phyloP scores from a whole-genome alignment of 2,113 vertebrate species.

The Upupa epops region DNA sequence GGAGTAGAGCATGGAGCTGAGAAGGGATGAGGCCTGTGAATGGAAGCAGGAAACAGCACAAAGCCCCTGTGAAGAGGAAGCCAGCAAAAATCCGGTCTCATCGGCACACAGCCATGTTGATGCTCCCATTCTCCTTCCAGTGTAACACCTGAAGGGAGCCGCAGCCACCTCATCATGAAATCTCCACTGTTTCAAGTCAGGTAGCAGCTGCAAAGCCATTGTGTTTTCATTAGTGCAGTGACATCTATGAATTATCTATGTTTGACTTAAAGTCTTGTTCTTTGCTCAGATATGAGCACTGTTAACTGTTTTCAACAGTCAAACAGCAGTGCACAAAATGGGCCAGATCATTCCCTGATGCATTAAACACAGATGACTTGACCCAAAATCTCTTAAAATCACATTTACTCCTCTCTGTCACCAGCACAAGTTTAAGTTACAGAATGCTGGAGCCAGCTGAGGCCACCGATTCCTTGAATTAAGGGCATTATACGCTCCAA shows the following conservation, averaged over 20 bases:
- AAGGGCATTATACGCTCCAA: background rate
- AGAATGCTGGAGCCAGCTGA: background rate
- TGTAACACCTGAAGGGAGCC: background rate
- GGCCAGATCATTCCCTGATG: background rate
- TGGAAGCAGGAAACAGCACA: background rate
- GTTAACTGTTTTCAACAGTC: background rate
- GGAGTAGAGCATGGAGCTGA: background rate
- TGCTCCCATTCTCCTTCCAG: background rate
- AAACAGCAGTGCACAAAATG: background rate
- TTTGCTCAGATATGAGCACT: background rate
- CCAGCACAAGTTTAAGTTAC: background rate
- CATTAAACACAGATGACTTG: background rate
- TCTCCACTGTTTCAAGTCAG: background rate
- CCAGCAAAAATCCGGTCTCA: background rate
- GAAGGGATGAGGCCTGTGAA: background rate
- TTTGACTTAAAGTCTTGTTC: background rate
- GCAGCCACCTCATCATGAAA: background rate
- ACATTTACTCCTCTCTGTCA: background rate
- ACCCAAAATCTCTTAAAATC: constrained; percentile 11
- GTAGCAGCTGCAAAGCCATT: background rate
- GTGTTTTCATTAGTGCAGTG: background rate
- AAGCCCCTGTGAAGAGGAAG: background rate
- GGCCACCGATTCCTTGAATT: background rate
- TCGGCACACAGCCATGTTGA: background rate
- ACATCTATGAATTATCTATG: background rate